Base-by-base conservation (phyloP, 2,113 vertebrate genomes). In the Tor tambroides region DNA sequence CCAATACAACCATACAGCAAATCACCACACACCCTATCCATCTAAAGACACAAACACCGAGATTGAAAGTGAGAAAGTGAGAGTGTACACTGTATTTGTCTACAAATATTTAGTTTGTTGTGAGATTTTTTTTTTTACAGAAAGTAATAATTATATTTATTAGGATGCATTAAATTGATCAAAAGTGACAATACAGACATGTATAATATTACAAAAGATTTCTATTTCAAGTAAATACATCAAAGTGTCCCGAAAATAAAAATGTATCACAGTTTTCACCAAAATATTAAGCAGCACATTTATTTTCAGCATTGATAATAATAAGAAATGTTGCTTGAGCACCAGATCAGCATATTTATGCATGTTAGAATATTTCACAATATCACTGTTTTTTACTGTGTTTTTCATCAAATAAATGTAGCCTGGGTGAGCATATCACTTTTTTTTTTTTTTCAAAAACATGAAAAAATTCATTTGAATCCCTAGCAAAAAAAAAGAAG, bases 1-100 rank as follows among this genome's bases (percentile, higher is more conserved):
- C 95, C 56, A 99, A 91, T 35, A 96, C 93, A 26, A 98, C 92
- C 91, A 95, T 91, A 80, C 96, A 98, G 92, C 97, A 98, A 69
- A 95, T 86, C 0, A 94, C 91, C 74, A 99, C 94, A 88, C 96
- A 95, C 10, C 92, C 94, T 0, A 98, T 94, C 98, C 98, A 99
- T 90, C 98, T 99, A 92, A 32, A 41, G 10, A 59, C 15, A 30
- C 43, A 83, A 7, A 85, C 51, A 86, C n/a, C 88, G 0, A 88
- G 32, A 90, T 3, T n/a, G n/a, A 63, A 3, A 65, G 75, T 32
- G 23, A 61, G 10, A 32, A 78, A 11, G 28, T 23, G 43, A 54
- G 10, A 74, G 46, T 35, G 11, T 23, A 69, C 28, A 69, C 15
- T 19, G 65, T 15, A 59, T 21, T 21, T 0, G 19, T 23, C 6